phyloP scores from a whole-genome alignment of 2,888 invertebrate genomes.

The Cremastinae sp. region DNA sequence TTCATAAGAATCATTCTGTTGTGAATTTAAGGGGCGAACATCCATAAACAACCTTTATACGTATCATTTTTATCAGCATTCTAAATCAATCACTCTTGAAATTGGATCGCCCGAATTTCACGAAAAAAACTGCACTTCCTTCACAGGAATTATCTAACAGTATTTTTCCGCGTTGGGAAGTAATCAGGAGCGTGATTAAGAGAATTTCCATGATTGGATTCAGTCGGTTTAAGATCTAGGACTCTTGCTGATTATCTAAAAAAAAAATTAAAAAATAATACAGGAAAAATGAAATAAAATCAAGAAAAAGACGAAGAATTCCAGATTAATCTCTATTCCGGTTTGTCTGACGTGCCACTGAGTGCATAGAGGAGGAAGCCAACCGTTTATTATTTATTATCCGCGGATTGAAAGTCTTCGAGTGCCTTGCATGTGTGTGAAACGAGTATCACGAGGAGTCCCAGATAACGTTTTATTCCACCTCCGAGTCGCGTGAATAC shows the following conservation, averaged over 20 bases:
- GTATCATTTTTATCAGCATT: too few species aligned
- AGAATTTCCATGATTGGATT: constrained; percentile 36
- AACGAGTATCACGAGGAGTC: constrained; percentile 19
- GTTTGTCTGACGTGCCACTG: neutral
- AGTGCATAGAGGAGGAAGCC: constrained; percentile 12
- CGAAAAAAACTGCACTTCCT: too few species aligned
- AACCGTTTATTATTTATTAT: constrained; percentile 52
- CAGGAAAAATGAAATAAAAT: constrained; percentile 25
- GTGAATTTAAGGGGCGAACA: too few species aligned
- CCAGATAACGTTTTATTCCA: constrained; percentile 39
- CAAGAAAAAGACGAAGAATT: constrained; percentile 23
- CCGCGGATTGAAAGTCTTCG: constrained; percentile 15
- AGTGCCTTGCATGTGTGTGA: constrained; percentile 16
- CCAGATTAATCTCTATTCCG: constrained; percentile 48
- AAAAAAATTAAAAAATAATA: constrained; percentile 12
- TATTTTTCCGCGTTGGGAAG: too few species aligned
- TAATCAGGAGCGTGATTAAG: constrained; percentile 1
- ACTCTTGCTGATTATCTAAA: constrained; percentile 10
- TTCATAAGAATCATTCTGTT: too few species aligned
- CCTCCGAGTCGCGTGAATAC: neutral
- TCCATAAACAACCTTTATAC: too few species aligned
- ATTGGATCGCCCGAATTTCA: too few species aligned
- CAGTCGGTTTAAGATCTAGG: constrained; percentile 47
- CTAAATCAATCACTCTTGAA: too few species aligned
- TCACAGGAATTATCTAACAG: too few species aligned